Evolutionary conservation across 2,113 vertebrate genomes (phyloP).

Genomic region (Bufo gargarizans): DNA sequence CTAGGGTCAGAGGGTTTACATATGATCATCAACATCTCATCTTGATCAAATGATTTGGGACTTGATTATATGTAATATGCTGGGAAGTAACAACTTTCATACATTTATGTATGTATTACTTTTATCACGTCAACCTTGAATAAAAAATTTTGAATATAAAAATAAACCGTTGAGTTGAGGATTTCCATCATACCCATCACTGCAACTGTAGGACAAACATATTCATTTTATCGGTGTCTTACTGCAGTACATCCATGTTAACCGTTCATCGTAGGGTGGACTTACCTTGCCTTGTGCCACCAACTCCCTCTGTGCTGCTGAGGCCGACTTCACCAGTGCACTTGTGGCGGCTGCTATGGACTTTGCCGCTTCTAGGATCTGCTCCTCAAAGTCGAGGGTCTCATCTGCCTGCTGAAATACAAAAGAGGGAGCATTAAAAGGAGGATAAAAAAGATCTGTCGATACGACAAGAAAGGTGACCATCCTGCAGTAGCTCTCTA

Average conservation of each 20-base stretch:
- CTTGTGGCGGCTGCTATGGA: slow-evolving; percentile 98
- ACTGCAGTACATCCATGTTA: neutral
- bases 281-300: slow-evolving; percentile 98
- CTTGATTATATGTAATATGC: too few species aligned
- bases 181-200: too few species aligned
- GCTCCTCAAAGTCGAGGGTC: slow-evolving; percentile 97
- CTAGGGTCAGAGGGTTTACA: too few species aligned
- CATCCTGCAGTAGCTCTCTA: slow-evolving; percentile 34
- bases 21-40: too few species aligned
- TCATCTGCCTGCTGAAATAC: slow-evolving; percentile 94
- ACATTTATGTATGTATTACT: too few species aligned
- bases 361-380: slow-evolving; percentile 97
- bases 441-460: neutral
- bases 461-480: neutral
- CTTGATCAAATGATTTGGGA: too few species aligned
- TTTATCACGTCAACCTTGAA: too few species aligned
- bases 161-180: too few species aligned
- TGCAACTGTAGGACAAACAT: too few species aligned
- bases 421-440: slow-evolving; percentile 60
- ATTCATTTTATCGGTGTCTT: neutral
- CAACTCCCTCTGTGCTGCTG: slow-evolving; percentile 95
- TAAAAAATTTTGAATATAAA: too few species aligned
- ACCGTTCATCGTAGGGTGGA: neutral
- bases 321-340: slow-evolving; percentile 96
- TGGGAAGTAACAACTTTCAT: too few species aligned